Evolutionary conservation across 2,113 vertebrate genomes (phyloP), one percentile per base, ranked within the genome.

Genomic region (Fulmarus glacialis): DNA sequence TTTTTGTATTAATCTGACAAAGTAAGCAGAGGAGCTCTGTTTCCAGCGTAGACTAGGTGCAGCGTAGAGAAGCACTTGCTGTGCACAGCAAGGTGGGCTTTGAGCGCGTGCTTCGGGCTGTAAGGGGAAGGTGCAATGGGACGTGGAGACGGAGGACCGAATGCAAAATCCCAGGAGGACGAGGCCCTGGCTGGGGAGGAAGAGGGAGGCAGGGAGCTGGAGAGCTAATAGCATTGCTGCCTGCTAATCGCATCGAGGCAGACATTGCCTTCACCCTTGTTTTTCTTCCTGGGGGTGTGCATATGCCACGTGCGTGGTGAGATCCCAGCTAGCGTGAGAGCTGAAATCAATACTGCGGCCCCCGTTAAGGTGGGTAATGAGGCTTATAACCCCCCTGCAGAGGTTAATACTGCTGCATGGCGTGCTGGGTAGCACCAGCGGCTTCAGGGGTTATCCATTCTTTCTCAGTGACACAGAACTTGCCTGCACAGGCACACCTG

Each of bases 231-330:
- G 43, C 23, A 3, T 47, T 29, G 8, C 19, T 77, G 43, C 27
- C 45, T 43, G 24, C 22, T 70, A 4, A 40, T 53, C 1, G 3
- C 29, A 23, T 23, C 17, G 27, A n/a, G 63, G 29, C 74, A 87
- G 82, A 77, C 60, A 45, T n/a, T 20, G 63, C 50, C 24, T 19
- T 52, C 43, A 8, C 34, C 30, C 50, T 59, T 52, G 17, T 0
- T 12, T 70, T 87, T 40, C 45, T 30, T 11, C 32, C n/a, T 30
- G 40, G 21, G 15, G 5, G 4, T 21, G 27, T 59, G 5, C 5
- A 0, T 36, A 6, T 7, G 2, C 12, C 32, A 4, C 1, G 0
- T 40, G 34, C 1, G 0, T 32, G 63, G 63, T n/a, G 36, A 70
- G 56, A 73, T 40, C 43, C 23, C 34, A 20, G 48, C 43, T 12